Evolutionary conservation across 2,113 vertebrate genomes (phyloP).

Genomic region (Tretioscincus oriximinensis): DNA sequence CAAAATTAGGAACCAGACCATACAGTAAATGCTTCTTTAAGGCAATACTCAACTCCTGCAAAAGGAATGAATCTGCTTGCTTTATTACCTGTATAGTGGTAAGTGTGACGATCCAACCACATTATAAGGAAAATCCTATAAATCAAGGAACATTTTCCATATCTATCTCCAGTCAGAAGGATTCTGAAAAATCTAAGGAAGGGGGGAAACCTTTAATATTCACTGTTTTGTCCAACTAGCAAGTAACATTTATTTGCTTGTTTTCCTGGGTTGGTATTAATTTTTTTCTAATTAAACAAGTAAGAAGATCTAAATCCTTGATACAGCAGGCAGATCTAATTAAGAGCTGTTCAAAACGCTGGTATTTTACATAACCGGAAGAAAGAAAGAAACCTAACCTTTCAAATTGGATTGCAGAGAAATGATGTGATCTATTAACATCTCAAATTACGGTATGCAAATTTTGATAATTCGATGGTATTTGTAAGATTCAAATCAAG

Average conservation of each 20-base stretch:
- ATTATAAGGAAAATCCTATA: too few species aligned
- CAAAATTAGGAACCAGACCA: background rate
- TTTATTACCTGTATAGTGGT: background rate
- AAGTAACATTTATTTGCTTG: background rate
- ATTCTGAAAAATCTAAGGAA: background rate
- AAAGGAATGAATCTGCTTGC: background rate
- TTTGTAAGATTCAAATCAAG: conserved; percentile 54
- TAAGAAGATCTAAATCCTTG: background rate
- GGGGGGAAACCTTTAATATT: background rate
- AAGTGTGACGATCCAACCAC: background rate
- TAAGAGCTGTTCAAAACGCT: conserved; percentile 32
- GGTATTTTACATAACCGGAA: conserved; percentile 19
- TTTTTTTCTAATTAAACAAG: conserved; percentile 40
- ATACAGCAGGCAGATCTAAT: conserved; percentile 19
- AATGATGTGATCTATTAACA: conserved; percentile 56
- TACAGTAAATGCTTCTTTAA: background rate
- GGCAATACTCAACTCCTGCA: background rate
- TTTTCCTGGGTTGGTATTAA: conserved; percentile 28
- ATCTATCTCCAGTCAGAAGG: background rate
- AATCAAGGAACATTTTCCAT: background rate
- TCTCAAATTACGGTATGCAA: conserved; percentile 62
- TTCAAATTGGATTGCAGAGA: conserved; percentile 40
- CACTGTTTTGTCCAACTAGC: background rate
- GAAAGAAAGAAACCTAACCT: conserved; percentile 37
- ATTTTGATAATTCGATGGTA: conserved; percentile 55